Base-by-base conservation (phyloP, 1,140 invertebrate species). In the Tenebrio molitor region DNA sequence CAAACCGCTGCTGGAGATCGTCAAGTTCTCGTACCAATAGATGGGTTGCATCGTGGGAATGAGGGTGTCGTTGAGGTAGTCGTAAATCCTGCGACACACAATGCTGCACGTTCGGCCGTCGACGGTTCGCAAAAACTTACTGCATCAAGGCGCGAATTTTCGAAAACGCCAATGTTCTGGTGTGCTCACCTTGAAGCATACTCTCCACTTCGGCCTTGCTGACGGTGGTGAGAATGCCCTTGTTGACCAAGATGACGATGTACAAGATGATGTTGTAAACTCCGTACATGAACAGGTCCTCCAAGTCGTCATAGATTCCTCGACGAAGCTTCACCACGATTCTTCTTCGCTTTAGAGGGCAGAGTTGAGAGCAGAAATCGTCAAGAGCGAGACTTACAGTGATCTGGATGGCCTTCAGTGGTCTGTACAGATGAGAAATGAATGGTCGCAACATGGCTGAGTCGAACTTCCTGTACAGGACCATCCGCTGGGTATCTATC, bases 251-350 rank as follows among this genome's bases (percentile, higher is more conserved):
- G 25, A 80, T 25, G 3, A 80, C 44, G 1, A 74, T 16, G 68
- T 78, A 80, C 1, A 80, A 58, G 7, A 80, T 46, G 6, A 73
- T 25, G 5, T 78, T 74, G 29, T 80, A 80, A 3, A 79, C 12
- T 3, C 33, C 41, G 25, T 78, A 78, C 75, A 79, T 77, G 0
- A 74, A 33, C n/a, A 79, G 36, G 41, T 80, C 77, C 29, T 29
- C 21, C 23, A 58, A 58, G 14, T 58, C 50, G n/a, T 58, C 23
- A 4, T 29, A 25, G n/a, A 58, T 58, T 1, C 21, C 23, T 6
- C 10, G 8, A 1, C 50, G 21, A 25, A 58, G 23, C 4, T 29
- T 23, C 8, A 25, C 50, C 0, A 58, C 23, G 5, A 50, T 50
- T 33, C n/a, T 8, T 29, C 50, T 25, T 29, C 23, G 4, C 12